phyloP scores from a whole-genome alignment of 2,113 vertebrate genomes.

The Formicarius rufipectus region DNA sequence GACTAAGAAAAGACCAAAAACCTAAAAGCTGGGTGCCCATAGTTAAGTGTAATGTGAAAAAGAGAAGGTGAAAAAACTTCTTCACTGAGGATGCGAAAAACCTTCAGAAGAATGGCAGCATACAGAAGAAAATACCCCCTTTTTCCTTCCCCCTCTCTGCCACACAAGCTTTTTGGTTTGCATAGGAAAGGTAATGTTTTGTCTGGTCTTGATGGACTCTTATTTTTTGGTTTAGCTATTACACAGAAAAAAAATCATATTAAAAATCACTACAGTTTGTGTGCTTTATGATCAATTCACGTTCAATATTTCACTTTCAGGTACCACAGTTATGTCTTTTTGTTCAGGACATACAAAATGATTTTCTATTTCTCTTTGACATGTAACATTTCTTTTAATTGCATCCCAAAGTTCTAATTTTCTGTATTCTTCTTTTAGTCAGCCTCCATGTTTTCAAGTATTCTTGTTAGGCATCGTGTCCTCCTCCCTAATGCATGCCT shows the following conservation, averaged over 20 bases:
- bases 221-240: slow-evolving; percentile 63
- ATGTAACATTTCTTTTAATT: neutral
- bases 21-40: neutral
- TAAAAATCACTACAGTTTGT: neutral
- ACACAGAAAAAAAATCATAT: neutral
- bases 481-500: neutral
- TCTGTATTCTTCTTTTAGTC: neutral
- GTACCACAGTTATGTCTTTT: neutral
- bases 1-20: neutral
- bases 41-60: neutral
- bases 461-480: neutral
- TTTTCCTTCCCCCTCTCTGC: neutral
- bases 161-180: slow-evolving; percentile 47
- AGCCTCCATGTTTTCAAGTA: slow-evolving; percentile 8
- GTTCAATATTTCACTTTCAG: slow-evolving; percentile 1
- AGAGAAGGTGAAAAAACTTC: neutral
- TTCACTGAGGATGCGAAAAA: neutral
- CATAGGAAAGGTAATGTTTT: slow-evolving; percentile 56
- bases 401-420: neutral
- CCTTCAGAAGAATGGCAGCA: neutral
- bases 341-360: neutral
- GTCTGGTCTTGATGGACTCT: neutral
- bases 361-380: neutral
- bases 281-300: slow-evolving; percentile 14
- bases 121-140: slow-evolving; percentile 3